Percentiles rank a stretch among this genome's conserved stretches.
Evolutionary conservation across 2,113 vertebrate species (phyloP).

Genomic region (Cheilinus undulatus): DNA sequence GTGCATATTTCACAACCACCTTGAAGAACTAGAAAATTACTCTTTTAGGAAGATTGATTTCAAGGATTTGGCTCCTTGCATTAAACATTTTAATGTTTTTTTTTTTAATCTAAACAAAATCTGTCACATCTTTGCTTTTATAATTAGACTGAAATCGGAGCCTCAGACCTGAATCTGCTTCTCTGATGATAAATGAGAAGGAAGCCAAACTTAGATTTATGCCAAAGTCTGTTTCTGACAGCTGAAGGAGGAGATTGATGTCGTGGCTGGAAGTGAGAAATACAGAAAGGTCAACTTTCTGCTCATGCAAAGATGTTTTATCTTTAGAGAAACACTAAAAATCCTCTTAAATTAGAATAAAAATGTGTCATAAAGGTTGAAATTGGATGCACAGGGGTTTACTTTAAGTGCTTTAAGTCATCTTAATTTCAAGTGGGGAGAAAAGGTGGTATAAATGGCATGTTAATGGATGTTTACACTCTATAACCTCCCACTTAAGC

Average conservation of each 20-base stretch:
- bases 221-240: slow-evolving; percentile 46
- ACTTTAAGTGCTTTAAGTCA: no score
- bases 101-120: not conserved
- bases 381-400: no score
- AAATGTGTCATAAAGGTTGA: no score
- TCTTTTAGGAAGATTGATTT: not conserved
- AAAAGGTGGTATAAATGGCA: no score
- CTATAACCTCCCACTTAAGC: no score
- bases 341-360: no score
- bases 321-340: slow-evolving; percentile 14
- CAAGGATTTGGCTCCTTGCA: not conserved
- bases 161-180: slow-evolving; percentile 53
- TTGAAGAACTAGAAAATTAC: not conserved
- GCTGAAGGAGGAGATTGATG: slow-evolving; percentile 33
- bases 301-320: slow-evolving; percentile 10
- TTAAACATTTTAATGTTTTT: not conserved
- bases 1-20: not conserved
- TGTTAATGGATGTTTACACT: no score
- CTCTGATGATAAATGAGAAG: slow-evolving; percentile 68
- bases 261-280: not conserved
- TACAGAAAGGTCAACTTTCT: slow-evolving; percentile 24
- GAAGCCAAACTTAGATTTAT: slow-evolving; percentile 64
- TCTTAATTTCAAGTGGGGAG: no score
- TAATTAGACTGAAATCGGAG: slow-evolving; percentile 67
- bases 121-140: slow-evolving; percentile 7